phyloP scores from a whole-genome alignment of 1,140 invertebrate species.

The Pseudomyrmex flavicornis region DNA sequence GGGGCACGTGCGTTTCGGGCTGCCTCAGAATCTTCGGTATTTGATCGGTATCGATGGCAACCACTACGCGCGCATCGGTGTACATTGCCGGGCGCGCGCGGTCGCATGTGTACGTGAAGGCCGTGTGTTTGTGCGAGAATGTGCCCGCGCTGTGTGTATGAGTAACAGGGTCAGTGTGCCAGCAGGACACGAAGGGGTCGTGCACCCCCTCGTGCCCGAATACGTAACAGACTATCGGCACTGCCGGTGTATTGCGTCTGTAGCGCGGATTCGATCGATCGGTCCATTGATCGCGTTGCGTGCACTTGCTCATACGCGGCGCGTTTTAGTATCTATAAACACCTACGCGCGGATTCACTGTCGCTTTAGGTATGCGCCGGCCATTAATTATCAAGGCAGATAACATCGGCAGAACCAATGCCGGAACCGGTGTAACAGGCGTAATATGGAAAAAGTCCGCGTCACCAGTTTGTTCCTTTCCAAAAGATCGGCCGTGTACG shows the following conservation, averaged over 20 bases:
- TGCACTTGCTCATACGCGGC: slow-evolving; percentile 22
- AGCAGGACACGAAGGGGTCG: slow-evolving; percentile 72
- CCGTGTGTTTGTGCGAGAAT: slow-evolving; percentile 64
- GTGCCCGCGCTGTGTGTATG: slow-evolving; percentile 59
- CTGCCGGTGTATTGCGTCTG: slow-evolving; percentile 41
- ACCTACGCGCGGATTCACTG: slow-evolving; percentile 58
- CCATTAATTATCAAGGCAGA: slow-evolving; percentile 56
- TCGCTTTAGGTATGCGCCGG: slow-evolving; percentile 58
- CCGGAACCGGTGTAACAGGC: slow-evolving; percentile 15
- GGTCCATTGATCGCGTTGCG: slow-evolving; percentile 68
- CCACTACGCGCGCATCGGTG: slow-evolving; percentile 66
- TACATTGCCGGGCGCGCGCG: slow-evolving; percentile 55
- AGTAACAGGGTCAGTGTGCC: slow-evolving; percentile 79
- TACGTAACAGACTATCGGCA: slow-evolving; percentile 64
- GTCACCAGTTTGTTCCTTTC: neutral
- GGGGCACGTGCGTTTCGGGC: slow-evolving; percentile 72
- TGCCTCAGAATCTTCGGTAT: slow-evolving; percentile 83
- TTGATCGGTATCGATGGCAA: slow-evolving; percentile 78
- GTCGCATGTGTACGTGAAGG: slow-evolving; percentile 38
- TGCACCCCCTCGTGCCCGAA: slow-evolving; percentile 65
- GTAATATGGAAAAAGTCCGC: slow-evolving; percentile 42
- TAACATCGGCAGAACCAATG: slow-evolving; percentile 47
- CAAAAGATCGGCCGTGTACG: neutral
- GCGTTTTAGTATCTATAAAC: slow-evolving; percentile 71
- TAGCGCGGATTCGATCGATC: slow-evolving; percentile 60